Percentiles rank a stretch among this genome's conserved stretches.
Evolutionary conservation across 2,888 invertebrate species (phyloP).

Genomic region (Drosophila melanosoma): DNA sequence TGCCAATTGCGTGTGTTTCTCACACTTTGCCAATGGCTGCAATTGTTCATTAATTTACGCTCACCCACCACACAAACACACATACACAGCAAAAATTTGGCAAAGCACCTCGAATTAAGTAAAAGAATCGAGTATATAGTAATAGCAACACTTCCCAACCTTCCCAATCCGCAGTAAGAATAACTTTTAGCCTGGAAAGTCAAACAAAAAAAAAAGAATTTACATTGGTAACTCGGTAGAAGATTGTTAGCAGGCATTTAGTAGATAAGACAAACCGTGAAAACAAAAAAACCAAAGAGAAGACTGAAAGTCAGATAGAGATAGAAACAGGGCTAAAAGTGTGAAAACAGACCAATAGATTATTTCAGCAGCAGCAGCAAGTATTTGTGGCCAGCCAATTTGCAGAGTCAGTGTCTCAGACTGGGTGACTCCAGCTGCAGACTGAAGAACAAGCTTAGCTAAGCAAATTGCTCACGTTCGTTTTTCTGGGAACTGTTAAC

Average conservation of each 20-base stretch:
- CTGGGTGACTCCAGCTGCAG: constrained; percentile 54
- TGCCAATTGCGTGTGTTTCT: constrained; percentile 39
- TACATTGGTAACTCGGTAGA: constrained; percentile 24
- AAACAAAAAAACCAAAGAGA: constrained; percentile 21
- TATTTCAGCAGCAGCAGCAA: constrained; percentile 26
- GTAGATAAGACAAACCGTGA: constrained; percentile 45
- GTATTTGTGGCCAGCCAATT: constrained; percentile 43
- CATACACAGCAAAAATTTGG: constrained; percentile 27
- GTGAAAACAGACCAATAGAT: constrained; percentile 35
- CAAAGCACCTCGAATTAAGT: constrained; percentile 31
- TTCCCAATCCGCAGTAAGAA: constrained; percentile 19
- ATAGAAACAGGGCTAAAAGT: constrained; percentile 28
- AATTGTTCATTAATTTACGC: constrained; percentile 56
- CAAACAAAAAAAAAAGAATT: constrained; percentile 16
- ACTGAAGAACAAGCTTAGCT: constrained; percentile 45
- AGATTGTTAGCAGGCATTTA: constrained; percentile 40
- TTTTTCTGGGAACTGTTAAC: constrained; percentile 69
- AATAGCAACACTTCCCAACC: constrained; percentile 22
- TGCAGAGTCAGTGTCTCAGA: constrained; percentile 51
- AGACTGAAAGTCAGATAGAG: constrained; percentile 11
- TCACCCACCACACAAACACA: constrained; percentile 26
- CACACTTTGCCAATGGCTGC: constrained; percentile 41
- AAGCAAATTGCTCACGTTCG: constrained; percentile 70
- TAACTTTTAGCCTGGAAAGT: constrained; percentile 44
- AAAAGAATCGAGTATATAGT: constrained; percentile 33